Evolutionary conservation across 2,888 invertebrate genomes (phyloP), one percentile per base, ranked within the genome.

Genomic region (Rambutsinella grinnellia): DNA sequence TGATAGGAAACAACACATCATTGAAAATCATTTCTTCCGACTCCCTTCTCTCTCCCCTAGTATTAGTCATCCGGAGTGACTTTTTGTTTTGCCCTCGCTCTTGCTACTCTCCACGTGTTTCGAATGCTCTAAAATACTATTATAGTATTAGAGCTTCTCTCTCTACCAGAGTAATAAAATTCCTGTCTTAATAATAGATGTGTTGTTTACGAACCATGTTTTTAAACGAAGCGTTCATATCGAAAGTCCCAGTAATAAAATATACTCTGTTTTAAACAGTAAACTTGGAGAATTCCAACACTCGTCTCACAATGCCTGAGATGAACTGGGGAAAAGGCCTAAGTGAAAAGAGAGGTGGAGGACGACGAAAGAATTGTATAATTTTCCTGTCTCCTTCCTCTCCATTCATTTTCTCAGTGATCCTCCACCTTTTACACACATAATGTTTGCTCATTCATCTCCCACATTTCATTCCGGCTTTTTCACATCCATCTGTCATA

Each of bases 21-120:
- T 36, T 36, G 36, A 36, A 36, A 36, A 36, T 36, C 60, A 61
- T 63, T 60, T 71, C 47, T 63, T 63, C 21, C 27, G 19, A 3
- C 54, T 26, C 44, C 23, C 24, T 53, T 27, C 47, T 51, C 28
- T 27, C 49, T n/a, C n/a, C n/a, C 49, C 44, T n/a, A n/a, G n/a
- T n/a, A n/a, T n/a, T n/a, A n/a, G n/a, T n/a, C n/a, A n/a, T n/a
- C n/a, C n/a, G n/a, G n/a, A n/a, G n/a, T n/a, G n/a, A n/a, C n/a
- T n/a, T n/a, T n/a, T n/a, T n/a, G n/a, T n/a, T n/a, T n/a, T n/a
- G n/a, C n/a, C n/a, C n/a, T n/a, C 49, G 19, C 49, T n/a, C 49
- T 17, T 5, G 49, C 49, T 49, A n/a, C 19, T n/a, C n/a, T n/a
- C n/a, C n/a, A n/a, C n/a, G n/a, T n/a, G n/a, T n/a, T n/a, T n/a